Evolutionary conservation across 2,888 invertebrate genomes (phyloP), one percentile per base, ranked within the genome.

Genomic region (Odontocolon sp.): DNA sequence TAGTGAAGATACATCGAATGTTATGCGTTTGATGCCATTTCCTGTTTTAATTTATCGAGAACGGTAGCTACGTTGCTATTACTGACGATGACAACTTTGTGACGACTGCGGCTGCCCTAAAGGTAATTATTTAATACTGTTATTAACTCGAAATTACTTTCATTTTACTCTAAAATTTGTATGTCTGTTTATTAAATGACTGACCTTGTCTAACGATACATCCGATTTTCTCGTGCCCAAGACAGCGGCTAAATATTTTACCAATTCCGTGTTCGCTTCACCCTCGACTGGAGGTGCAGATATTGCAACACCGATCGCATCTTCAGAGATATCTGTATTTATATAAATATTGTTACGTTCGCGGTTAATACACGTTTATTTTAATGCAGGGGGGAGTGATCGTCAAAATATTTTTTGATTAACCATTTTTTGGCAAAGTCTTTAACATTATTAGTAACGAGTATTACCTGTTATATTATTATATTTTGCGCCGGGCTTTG

Each of bases 281-380:
- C 96, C 95, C 85, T 96, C 96, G 2, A 94, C 92, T 0, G 96
- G 95, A n/a, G 95, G 95, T 0, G 96, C 96, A 72, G 94, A 93
- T 79, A 96, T 95, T 87, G 95, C 94, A 9, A 96, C 92, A n/a
- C 94, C 94, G 23, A 96, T 92, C 5, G 93, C 93, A 85, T 95
- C 95, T 1, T 90, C 87, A 1, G 91, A 91, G 59, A 94, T 92
- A 83, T 92, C 93, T 91, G 82, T 28, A 78, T 83, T 78, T 59
- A 21, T 31, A 71, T 45, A 38, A 52, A 45, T 68, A 50, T 26
- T 18, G 6, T 57, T 57, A n/a, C n/a, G n/a, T n/a, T n/a, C n/a
- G n/a, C n/a, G n/a, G n/a, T n/a, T n/a, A n/a, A n/a, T n/a, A n/a
- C n/a, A n/a, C n/a, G n/a, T n/a, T n/a, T n/a, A n/a, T n/a, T n/a